phyloP scores from a whole-genome alignment of 1,140 invertebrate species.

The Yoshiicerus persimilis region DNA sequence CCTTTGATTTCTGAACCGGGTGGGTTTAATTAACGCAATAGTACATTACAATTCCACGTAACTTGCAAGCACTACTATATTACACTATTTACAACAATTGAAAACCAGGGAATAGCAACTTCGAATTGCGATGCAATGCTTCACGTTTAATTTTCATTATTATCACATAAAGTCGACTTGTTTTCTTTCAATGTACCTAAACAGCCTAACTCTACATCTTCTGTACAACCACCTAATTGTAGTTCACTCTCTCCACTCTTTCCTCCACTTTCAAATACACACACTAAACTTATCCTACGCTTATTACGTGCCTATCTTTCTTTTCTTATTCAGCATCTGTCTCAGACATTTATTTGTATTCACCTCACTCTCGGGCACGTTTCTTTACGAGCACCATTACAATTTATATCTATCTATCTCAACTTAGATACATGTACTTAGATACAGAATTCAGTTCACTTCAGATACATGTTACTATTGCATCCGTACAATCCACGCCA shows the following conservation, averaged over 20 bases:
- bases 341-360: conserved; percentile 11
- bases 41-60: background rate
- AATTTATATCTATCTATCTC: background rate
- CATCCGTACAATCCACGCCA: background rate
- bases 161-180: background rate
- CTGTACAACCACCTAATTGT: background rate
- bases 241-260: background rate
- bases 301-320: background rate
- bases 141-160: background rate
- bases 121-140: background rate
- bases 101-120: background rate
- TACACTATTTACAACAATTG: background rate
- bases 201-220: background rate
- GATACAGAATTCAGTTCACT: no score
- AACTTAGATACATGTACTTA: no score
- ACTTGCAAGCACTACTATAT: background rate
- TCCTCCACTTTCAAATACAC: background rate
- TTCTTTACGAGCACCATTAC: conserved; percentile 16
- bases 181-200: background rate
- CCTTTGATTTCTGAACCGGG: background rate
- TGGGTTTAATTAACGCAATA: conserved; percentile 7
- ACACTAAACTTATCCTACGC: background rate
- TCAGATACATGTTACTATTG: background rate
- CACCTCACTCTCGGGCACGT: background rate
- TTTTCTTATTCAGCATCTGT: conserved; percentile 11